A percentile compares a stretch with the other conserved stretches of the same genome.
phyloP scores from a whole-genome alignment of 2,888 invertebrate genomes.

The Polyploca ridens region DNA sequence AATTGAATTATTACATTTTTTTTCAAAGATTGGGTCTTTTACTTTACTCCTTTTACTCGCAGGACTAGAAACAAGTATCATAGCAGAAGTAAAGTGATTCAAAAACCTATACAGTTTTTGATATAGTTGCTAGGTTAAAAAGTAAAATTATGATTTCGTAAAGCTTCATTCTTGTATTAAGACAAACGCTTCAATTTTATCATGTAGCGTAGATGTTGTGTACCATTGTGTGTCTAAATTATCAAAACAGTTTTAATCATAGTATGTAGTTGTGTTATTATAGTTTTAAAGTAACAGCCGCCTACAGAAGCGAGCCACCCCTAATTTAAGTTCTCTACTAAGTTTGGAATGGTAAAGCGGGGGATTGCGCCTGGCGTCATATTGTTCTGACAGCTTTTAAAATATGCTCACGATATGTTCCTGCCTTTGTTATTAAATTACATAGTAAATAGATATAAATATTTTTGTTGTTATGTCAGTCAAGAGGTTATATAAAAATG shows the following conservation, averaged over 20 bases:
- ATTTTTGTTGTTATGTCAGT: not conserved
- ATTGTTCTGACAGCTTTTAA: conserved; percentile 79
- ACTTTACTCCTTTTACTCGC: too few relatives aligned
- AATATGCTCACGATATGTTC: conserved; percentile 67
- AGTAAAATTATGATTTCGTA: too few relatives aligned
- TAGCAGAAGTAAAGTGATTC: too few relatives aligned
- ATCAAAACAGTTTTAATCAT: conserved; percentile 41
- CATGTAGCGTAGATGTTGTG: not conserved
- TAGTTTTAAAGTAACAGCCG: conserved; percentile 43
- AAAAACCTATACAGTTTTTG: too few relatives aligned
- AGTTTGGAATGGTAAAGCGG: conserved; percentile 61
- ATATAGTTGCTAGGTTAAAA: too few relatives aligned
- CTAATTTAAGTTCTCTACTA: conserved; percentile 69
- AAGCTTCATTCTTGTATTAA: too few relatives aligned
- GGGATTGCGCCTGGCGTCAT: conserved; percentile 63
- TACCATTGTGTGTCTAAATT: conserved; percentile 29
- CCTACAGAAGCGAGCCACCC: conserved; percentile 62
- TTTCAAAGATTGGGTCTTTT: too few relatives aligned
- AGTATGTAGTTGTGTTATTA: not conserved
- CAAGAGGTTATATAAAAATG: not conserved
- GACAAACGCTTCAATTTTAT: too few relatives aligned
- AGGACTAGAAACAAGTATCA: too few relatives aligned
- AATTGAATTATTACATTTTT: too few relatives aligned
- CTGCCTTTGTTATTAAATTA: conserved; percentile 39
- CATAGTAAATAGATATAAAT: conserved; percentile 10